phyloP scores from a whole-genome alignment of 2,888 invertebrate genomes.

The Drosophila melanosoma region DNA sequence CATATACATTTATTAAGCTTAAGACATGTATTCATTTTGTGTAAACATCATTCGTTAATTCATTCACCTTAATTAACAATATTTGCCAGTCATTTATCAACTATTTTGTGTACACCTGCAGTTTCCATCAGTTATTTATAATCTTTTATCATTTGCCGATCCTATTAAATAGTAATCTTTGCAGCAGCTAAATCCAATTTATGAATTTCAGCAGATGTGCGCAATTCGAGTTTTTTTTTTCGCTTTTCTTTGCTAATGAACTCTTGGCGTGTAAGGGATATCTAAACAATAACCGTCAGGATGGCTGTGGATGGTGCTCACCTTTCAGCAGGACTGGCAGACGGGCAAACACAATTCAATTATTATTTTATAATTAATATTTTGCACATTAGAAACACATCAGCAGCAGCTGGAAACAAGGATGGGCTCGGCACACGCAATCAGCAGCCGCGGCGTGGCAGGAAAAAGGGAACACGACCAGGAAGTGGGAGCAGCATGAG shows the following conservation, averaged over 20 bases:
- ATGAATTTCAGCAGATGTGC: conserved; percentile 58
- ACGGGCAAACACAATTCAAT: conserved; percentile 72
- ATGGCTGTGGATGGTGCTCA: conserved; percentile 30
- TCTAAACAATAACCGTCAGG: conserved; percentile 47
- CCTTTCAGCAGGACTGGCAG: conserved; percentile 62
- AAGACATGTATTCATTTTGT: background rate
- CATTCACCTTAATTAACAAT: conserved; percentile 21
- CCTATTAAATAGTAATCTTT: conserved; percentile 63
- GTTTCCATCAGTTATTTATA: conserved; percentile 24
- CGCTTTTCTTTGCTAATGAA: conserved; percentile 58
- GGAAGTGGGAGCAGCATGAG: conserved; percentile 21
- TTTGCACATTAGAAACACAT: conserved; percentile 80
- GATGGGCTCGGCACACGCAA: conserved; percentile 64
- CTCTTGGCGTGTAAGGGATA: conserved; percentile 68
- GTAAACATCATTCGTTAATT: background rate
- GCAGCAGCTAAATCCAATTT: conserved; percentile 45
- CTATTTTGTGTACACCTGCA: conserved; percentile 6
- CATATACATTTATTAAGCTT: background rate
- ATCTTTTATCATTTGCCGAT: conserved; percentile 38
- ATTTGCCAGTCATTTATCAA: conserved; percentile 23
- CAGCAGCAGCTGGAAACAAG: conserved; percentile 65
- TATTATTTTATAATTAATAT: conserved; percentile 81
- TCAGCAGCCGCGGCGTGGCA: background rate
- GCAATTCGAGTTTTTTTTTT: conserved; percentile 24
- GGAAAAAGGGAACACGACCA: background rate